Evolutionary conservation across 2,888 invertebrate genomes (phyloP).

Genomic region (Scrobipalpa costella): DNA sequence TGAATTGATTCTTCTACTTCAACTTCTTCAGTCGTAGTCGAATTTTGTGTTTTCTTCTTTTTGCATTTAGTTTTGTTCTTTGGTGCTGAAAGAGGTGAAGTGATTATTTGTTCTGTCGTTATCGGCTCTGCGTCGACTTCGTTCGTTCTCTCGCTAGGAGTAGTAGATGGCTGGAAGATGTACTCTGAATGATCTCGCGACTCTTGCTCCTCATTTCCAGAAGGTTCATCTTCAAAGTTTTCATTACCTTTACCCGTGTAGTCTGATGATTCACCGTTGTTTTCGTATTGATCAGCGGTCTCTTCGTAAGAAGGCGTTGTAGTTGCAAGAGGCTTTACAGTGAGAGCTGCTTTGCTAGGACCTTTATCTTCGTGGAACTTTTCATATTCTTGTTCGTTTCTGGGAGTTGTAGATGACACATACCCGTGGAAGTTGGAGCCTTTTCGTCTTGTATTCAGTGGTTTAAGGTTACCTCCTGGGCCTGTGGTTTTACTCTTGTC

Average conservation of each 20-base stretch:
- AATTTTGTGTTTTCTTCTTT: slow-evolving; percentile 61
- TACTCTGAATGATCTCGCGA: slow-evolving; percentile 58
- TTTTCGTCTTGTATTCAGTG: slow-evolving; percentile 55
- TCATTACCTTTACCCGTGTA: slow-evolving; percentile 36
- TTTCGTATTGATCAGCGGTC: slow-evolving; percentile 43
- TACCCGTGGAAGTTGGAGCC: slow-evolving; percentile 73
- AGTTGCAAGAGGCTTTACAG: slow-evolving; percentile 34
- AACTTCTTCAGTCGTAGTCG: slow-evolving; percentile 41
- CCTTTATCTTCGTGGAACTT: slow-evolving; percentile 35
- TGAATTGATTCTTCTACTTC: neutral
- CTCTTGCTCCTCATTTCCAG: slow-evolving; percentile 42
- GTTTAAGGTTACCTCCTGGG: slow-evolving; percentile 38
- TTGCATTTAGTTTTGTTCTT: slow-evolving; percentile 71
- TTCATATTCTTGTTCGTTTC: slow-evolving; percentile 47
- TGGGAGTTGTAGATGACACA: slow-evolving; percentile 50
- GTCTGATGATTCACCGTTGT: slow-evolving; percentile 38
- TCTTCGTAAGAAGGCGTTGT: slow-evolving; percentile 44
- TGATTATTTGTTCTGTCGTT: slow-evolving; percentile 46
- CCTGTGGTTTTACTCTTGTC: slow-evolving; percentile 47
- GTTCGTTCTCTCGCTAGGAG: slow-evolving; percentile 43
- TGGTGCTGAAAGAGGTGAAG: slow-evolving; percentile 43
- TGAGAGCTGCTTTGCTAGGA: slow-evolving; percentile 35
- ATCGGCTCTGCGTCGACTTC: slow-evolving; percentile 42
- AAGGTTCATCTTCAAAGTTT: slow-evolving; percentile 33
- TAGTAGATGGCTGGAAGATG: slow-evolving; percentile 35